Conservation (phyloP, 1,140 invertebrate species). For the Leucophenga varia region DNA sequence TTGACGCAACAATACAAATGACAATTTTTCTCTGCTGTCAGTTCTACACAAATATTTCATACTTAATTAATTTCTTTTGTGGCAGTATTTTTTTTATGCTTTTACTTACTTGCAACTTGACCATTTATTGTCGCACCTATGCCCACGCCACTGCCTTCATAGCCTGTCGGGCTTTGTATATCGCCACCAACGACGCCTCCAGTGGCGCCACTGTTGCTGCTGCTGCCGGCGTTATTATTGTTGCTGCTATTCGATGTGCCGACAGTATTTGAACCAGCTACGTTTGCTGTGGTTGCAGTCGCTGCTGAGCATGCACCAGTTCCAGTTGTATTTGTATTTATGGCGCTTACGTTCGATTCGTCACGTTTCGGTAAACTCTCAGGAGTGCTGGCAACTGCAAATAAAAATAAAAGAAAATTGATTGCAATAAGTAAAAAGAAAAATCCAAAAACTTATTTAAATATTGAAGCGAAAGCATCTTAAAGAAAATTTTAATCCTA, state of each 20-base stretch:
- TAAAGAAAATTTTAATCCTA: too few species aligned
- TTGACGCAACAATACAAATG: too few species aligned
- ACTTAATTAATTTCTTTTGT: too few species aligned
- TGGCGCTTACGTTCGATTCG: slow-evolving; percentile 22
- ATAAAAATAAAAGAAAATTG: slow-evolving; percentile 17
- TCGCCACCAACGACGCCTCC: slow-evolving; percentile 9
- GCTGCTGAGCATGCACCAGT: slow-evolving; percentile 16
- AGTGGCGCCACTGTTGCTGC: slow-evolving; percentile 14
- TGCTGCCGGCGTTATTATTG: slow-evolving; percentile 4
- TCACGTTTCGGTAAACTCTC: slow-evolving; percentile 61
- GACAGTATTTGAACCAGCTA: background rate
- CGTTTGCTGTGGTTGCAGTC: too few species aligned
- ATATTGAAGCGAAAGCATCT: too few species aligned
- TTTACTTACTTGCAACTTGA: slow-evolving; percentile 64
- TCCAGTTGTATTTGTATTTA: slow-evolving; percentile 17
- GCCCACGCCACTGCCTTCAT: slow-evolving; percentile 18
- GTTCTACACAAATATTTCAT: too few species aligned
- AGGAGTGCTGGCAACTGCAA: slow-evolving; percentile 66
- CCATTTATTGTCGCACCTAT: slow-evolving; percentile 59
- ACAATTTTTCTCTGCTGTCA: too few species aligned
- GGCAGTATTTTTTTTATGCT: too few species aligned
- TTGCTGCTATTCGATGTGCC: background rate
- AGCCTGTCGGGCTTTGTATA: slow-evolving; percentile 25
- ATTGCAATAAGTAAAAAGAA: too few species aligned
- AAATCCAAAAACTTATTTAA: too few species aligned